Evolutionary conservation across 2,797 vertebrate genomes (phyloP), one percentile per base, ranked within the genome.

Genomic region (Oophaga sylvatica): DNA sequence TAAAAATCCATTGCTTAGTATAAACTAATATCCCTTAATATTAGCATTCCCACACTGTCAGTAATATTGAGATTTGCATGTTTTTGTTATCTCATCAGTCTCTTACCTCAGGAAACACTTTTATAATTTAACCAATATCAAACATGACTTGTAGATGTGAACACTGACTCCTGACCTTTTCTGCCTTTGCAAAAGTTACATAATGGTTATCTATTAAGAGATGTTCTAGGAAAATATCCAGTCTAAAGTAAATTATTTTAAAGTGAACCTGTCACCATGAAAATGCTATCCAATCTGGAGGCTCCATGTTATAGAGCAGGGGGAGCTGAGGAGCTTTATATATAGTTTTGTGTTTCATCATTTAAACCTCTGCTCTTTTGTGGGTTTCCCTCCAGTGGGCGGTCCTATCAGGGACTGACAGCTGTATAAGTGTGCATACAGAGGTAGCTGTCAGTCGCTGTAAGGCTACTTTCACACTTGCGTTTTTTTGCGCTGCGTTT

Each of bases 161-260:
- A 63, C n/a, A 45, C 41, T 81, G 68, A 45, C 45, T 53, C 65
- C 12, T 75, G 19, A 75, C 56, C 53, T 81, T 85, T 80, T 86
- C 60, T 35, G 35, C 53, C 41, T 9, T 63, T 85, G 59, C n/a
- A 77, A 60, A 12, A 8, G 1, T 86, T 80, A n/a, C 67, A 8
- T 81, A 87, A 87, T 26, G 20, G 85, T 87, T 87, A 87, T 48
- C 41, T 63, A 87, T 87, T 87, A 81, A 63, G 59, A 48, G 67
- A 62, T 60, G 70, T 45, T 35, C 56, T 45, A 62, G 15, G 35
- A 75, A 62, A 84, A 75, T 59, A 20, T 71, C 19, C 29, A 81
- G 19, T 22, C 7, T 35, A 15, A 17, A 56, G 67, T 9, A 15
- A 29, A 16, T 19, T 11, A 12, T 29, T 31, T 60, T 57, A 22